Evolutionary conservation across 2,888 invertebrate species (phyloP).

Genomic region (Conchocele bisecta): DNA sequence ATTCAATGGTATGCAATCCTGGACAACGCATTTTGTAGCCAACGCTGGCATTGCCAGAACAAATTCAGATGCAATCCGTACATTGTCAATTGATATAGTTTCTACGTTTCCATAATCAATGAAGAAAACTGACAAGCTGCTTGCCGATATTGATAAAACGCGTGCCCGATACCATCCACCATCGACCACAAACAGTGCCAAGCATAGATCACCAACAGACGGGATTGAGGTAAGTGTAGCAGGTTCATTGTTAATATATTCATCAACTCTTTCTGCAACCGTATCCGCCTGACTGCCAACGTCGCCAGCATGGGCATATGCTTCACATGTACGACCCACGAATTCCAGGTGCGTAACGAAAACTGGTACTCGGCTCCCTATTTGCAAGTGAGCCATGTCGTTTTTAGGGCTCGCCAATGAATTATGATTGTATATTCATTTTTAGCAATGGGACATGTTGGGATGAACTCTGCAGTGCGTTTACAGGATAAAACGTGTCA

Average conservation of each 20-base stretch:
- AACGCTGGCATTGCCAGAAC: slow-evolving; percentile 69
- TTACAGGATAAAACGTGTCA: no score
- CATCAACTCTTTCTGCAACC: slow-evolving; percentile 50
- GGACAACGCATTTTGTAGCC: slow-evolving; percentile 71
- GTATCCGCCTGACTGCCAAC: slow-evolving; percentile 56
- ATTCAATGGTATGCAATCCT: slow-evolving; percentile 47
- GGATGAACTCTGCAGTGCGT: no score
- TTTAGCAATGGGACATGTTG: no score
- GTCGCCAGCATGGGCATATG: slow-evolving; percentile 62
- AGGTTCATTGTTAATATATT: slow-evolving; percentile 36
- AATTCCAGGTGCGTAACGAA: slow-evolving; percentile 68
- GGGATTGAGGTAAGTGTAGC: slow-evolving; percentile 26
- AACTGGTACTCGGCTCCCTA: slow-evolving; percentile 53
- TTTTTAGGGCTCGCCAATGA: no score
- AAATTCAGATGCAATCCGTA: slow-evolving; percentile 66
- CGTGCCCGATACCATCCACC: slow-evolving; percentile 75
- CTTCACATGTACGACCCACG: slow-evolving; percentile 39
- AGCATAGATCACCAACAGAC: slow-evolving; percentile 48
- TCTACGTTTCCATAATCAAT: slow-evolving; percentile 81
- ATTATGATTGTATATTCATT: no score
- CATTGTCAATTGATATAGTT: slow-evolving; percentile 55
- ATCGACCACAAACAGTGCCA: slow-evolving; percentile 69
- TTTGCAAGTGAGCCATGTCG: slow-evolving; percentile 47
- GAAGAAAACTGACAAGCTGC: slow-evolving; percentile 70
- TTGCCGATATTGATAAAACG: slow-evolving; percentile 49